phyloP scores from a whole-genome alignment of 2,888 invertebrate genomes.

The Dynastes hyllus region DNA sequence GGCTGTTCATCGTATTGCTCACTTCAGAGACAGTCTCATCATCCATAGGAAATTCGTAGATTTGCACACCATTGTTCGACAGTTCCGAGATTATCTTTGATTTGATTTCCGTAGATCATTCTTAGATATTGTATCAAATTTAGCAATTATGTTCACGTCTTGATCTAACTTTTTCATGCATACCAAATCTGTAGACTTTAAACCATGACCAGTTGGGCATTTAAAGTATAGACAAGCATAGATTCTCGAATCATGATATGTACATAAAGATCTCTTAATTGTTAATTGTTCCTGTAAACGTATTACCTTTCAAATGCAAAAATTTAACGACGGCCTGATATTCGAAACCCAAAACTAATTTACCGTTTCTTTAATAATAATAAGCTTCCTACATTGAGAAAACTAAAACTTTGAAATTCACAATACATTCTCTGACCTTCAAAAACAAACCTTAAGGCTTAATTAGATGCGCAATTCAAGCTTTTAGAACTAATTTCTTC shows the following conservation, averaged over 20 bases:
- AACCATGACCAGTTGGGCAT: constrained; percentile 93
- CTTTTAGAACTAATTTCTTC: no score
- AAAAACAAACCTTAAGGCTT: no score
- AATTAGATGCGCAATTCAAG: no score
- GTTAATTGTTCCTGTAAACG: constrained; percentile 96
- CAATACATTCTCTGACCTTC: no score
- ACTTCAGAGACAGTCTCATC: constrained; percentile 96
- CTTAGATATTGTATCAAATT: constrained; percentile 99
- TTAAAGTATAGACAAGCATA: constrained; percentile 99
- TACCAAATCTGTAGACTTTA: constrained; percentile 98
- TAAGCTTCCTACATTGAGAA: no score
- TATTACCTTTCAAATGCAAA: no score
- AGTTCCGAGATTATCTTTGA: constrained; percentile 95
- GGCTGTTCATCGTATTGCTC: constrained; percentile 90
- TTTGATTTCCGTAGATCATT: constrained; percentile 97
- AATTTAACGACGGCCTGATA: no score
- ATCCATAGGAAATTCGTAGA: constrained; percentile 98
- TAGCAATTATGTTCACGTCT: constrained; percentile 99
- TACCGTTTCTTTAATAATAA: no score
- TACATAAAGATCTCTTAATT: constrained; percentile 92
- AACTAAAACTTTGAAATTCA: no score
- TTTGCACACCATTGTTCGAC: constrained; percentile 94
- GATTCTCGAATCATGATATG: constrained; percentile 95
- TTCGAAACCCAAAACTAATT: no score
- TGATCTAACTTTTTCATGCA: constrained; percentile 99